phyloP scores from a whole-genome alignment of 2,113 vertebrate genomes.

The Genyomyrus donnyi region DNA sequence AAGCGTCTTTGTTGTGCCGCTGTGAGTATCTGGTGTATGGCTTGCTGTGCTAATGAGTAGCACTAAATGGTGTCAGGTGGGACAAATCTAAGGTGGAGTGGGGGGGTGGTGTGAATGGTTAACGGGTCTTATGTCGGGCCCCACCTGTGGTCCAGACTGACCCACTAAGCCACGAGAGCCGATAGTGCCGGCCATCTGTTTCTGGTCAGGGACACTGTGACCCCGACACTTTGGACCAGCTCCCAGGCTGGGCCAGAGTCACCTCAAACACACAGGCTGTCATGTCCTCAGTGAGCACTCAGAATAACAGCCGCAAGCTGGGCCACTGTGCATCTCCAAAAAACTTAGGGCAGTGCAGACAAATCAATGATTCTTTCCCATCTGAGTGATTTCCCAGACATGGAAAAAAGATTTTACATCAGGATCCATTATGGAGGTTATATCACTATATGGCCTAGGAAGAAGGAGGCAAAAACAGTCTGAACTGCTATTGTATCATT shows the following conservation, averaged over 20 bases:
- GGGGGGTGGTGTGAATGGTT: neutral
- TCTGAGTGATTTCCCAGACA: neutral
- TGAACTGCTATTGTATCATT: neutral
- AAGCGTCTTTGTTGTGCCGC: neutral
- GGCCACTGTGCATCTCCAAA: neutral
- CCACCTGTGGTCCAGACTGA: slow-evolving; percentile 25
- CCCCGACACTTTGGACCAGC: slow-evolving; percentile 21
- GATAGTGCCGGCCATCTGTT: slow-evolving; percentile 49
- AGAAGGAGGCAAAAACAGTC: neutral
- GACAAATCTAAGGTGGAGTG: neutral
- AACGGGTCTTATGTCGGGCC: neutral
- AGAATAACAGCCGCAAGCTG: neutral
- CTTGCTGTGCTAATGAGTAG: neutral
- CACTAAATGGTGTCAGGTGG: neutral
- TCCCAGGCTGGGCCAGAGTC: slow-evolving; percentile 16
- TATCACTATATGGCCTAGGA: neutral
- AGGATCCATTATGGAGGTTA: neutral
- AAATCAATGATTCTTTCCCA: neutral
- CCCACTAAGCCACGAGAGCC: slow-evolving; percentile 32
- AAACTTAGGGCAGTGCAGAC: neutral
- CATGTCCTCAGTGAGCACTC: neutral
- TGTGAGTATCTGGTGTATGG: neutral
- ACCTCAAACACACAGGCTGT: neutral
- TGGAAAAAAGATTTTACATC: neutral
- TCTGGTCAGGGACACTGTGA: slow-evolving; percentile 32